phyloP scores from a whole-genome alignment of 2,888 invertebrate species.

The Digitonthophagus gazella region DNA sequence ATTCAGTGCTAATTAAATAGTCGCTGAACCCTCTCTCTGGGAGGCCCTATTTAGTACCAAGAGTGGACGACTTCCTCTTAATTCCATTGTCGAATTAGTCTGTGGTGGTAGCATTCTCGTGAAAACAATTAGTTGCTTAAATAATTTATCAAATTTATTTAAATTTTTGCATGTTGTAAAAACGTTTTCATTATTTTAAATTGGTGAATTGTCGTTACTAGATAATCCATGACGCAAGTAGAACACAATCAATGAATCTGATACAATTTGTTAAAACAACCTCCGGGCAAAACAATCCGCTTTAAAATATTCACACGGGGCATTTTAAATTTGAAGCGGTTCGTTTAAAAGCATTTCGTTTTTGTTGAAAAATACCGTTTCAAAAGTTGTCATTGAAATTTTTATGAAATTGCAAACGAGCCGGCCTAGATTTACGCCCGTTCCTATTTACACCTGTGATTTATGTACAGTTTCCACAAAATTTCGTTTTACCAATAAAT shows the following conservation, averaged over 20 bases:
- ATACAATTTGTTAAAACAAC: neutral
- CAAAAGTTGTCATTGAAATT: neutral
- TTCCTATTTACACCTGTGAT: neutral
- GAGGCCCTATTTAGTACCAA: conserved; percentile 1
- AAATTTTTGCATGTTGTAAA: no score
- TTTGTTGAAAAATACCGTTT: neutral
- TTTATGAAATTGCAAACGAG: neutral
- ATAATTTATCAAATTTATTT: no score
- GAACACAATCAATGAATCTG: neutral
- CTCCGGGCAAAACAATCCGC: neutral
- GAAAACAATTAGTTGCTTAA: neutral
- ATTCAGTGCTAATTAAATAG: conserved; percentile 16
- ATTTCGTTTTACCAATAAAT: neutral
- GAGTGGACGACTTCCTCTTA: conserved; percentile 6
- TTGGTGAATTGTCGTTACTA: no score
- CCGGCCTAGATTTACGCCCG: neutral
- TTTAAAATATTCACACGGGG: neutral
- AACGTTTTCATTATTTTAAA: no score
- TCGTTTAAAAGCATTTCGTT: neutral
- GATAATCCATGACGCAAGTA: no score
- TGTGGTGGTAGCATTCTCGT: neutral
- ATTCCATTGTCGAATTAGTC: conserved; percentile 1
- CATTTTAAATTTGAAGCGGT: neutral
- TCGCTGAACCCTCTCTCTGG: neutral
- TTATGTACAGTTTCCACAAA: neutral